Evolutionary conservation across 2,888 invertebrate species (phyloP).

Genomic region (Drosophila trichaetosa): DNA sequence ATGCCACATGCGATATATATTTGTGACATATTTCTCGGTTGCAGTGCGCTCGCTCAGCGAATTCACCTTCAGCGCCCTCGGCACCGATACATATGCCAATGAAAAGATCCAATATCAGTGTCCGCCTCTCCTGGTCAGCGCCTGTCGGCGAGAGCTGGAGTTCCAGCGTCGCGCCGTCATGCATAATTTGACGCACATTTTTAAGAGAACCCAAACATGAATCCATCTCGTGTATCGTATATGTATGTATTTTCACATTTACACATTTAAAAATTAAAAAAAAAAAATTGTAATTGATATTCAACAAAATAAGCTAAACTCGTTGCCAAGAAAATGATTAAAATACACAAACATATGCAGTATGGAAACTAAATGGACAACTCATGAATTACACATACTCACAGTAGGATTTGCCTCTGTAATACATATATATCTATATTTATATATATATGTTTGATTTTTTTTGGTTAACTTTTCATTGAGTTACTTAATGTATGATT

Average conservation of each 20-base stretch:
- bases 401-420: conserved; percentile 6
- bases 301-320: conserved; percentile 60
- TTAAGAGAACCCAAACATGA: conserved; percentile 41
- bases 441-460: not conserved
- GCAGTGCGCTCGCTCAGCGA: conserved; percentile 88
- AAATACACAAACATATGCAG: conserved; percentile 8
- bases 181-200: conserved; percentile 82
- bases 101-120: conserved; percentile 88
- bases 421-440: not conserved
- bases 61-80: conserved; percentile 86
- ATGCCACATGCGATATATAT: conserved; percentile 54
- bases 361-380: conserved; percentile 7
- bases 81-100: conserved; percentile 86
- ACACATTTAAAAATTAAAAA: conserved; percentile 28
- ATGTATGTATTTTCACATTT: conserved; percentile 37
- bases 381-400: not conserved
- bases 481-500: conserved; percentile 10
- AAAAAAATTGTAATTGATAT: conserved; percentile 21
- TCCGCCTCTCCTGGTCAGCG: conserved; percentile 86
- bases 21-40: conserved; percentile 63
- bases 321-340: conserved; percentile 20
- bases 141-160: conserved; percentile 87
- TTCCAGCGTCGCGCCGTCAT: conserved; percentile 84
- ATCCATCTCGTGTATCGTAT: conserved; percentile 1
- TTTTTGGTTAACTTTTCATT: conserved; percentile 12